Evolutionary conservation across 2,113 vertebrate species (phyloP).

Genomic region (Platichthys flesus): DNA sequence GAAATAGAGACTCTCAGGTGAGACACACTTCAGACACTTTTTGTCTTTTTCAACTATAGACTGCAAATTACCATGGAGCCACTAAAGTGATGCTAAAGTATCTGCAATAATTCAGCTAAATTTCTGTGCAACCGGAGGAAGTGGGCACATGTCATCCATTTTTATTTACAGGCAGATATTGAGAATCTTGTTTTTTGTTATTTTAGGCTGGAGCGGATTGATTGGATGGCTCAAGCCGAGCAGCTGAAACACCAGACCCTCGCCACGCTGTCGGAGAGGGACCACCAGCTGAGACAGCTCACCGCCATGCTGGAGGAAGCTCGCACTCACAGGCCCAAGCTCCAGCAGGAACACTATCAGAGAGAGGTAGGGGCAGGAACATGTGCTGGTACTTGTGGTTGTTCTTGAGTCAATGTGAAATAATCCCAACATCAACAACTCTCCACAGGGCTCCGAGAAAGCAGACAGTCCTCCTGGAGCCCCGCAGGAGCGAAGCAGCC

Average conservation of each 20-base stretch:
- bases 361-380: constrained; percentile 74
- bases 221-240: constrained; percentile 85
- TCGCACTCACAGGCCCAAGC: constrained; percentile 63
- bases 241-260: constrained; percentile 89
- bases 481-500: constrained; percentile 85
- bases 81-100: too few relatives aligned
- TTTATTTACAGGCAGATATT: too few relatives aligned
- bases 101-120: neutral
- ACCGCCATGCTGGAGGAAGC: constrained; percentile 81
- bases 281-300: constrained; percentile 86
- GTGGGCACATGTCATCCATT: too few relatives aligned
- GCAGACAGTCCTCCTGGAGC: constrained; percentile 89
- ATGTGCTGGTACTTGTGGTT: neutral
- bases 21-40: neutral
- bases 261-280: constrained; percentile 86
- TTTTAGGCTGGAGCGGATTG: constrained; percentile 79
- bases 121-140: too few relatives aligned
- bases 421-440: neutral
- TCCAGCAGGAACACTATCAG: constrained; percentile 76
- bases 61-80: too few relatives aligned
- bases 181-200: neutral
- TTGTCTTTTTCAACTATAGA: neutral
- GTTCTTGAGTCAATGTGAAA: neutral
- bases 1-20: constrained; percentile 78
- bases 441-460: constrained; percentile 79